Evolutionary conservation across 2,797 vertebrate genomes (phyloP), one percentile per base, ranked within the genome.

Genomic region (Diplodus puntazzo): DNA sequence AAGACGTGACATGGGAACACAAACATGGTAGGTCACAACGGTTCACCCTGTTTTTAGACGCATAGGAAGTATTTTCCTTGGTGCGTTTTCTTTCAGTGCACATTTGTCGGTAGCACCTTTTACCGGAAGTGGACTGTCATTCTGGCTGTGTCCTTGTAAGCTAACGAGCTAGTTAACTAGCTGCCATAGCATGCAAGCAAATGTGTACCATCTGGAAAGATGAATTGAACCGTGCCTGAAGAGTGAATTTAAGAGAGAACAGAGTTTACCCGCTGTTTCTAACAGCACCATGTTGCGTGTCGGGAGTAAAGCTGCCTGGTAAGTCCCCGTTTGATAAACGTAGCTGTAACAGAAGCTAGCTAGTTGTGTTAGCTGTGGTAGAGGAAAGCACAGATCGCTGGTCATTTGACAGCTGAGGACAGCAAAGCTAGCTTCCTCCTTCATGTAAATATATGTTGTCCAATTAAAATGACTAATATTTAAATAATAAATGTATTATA

Each of bases 121-220:
- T 53, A 87, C 89, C 54, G 94, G 94, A 95, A 95, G 85, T 83
- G 50, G 85, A 73, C 87, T 93, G 89, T 93, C 92, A 94, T 77
- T 89, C 83, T 86, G 76, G 71, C 79, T 76, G 92, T 96, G 96
- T 90, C 95, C 96, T 96, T 96, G 95, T 88, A 92, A 89, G 92
- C 90, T 87, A 87, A 75, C 75, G 43, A 60, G 82, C 77, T 82
- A 86, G 81, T 62, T 79, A 85, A 74, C 87, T 81, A 85, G 77
- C 87, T 81, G 68, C 70, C 52, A 58, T 34, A 75, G 64, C 25
- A 83, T 79, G 73, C 73, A 67, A 69, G 73, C 83, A 86, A 67
- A 92, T 94, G 92, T 91, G 79, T 75, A 80, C 60, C 53, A 64
- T 75, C 61, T 89, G 88, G 79, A 89, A 93, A 88, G 30, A 95